Evolutionary conservation across 2,888 invertebrate species (phyloP), one percentile per base, ranked within the genome.

Genomic region (Itoplectis maculator): DNA sequence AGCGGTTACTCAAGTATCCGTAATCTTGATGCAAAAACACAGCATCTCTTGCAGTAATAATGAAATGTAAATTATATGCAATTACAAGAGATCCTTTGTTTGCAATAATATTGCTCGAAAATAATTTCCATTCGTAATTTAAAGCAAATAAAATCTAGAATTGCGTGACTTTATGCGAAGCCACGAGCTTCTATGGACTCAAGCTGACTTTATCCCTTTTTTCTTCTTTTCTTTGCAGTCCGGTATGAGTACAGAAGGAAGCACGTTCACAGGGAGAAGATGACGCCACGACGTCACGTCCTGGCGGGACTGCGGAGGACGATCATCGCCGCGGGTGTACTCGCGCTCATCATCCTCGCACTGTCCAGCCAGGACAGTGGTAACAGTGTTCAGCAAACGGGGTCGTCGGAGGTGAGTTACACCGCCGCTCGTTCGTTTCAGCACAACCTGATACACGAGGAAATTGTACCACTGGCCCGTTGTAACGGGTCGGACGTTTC

Each of bases 181-280:
- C 20, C 2, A 56, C 15, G 59, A 59, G 11, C 1, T 1, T 29
- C 13, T 23, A 1, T 23, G 56, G n/a, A 23, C 18, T 18, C 4
- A n/a, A 13, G 49, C 5, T 20, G 29, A 42, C 54, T 65, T 61
- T 49, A n/a, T 23, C 15, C 18, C 8, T n/a, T 63, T 40, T 59
- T 77, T 65, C 47, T 29, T 40, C 47, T 56, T 72, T 74, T 76
- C 56, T 87, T 86, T 5, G 1, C 90, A 92, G 92, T 92, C 80
- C 92, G 92, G 84, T 92, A 92, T 92, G 92, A 92, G 86, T 92
- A 91, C 87, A 90, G 90, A 88, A 89, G 90, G 85, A 91, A 91
- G 82, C 88, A 87, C 85, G 87, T 88, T 75, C 86, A 87, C 80
- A 86, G 89, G 84, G 92, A 92, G 84, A 92, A 92, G 92, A 92